phyloP scores from a whole-genome alignment of 2,797 vertebrate species.

The Typhlichthys eigenmanni region DNA sequence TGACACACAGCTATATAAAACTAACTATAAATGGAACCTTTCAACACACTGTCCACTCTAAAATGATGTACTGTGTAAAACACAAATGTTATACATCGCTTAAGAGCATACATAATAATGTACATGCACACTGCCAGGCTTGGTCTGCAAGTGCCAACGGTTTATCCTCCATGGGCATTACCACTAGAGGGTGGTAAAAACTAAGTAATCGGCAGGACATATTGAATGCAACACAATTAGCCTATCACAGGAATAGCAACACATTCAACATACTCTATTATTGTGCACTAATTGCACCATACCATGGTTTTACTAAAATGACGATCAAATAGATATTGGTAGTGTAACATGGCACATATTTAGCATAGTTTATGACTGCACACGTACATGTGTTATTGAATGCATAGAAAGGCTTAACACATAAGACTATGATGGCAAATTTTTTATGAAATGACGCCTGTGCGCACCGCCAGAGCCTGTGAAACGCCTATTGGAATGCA shows the following conservation, averaged over 20 bases:
- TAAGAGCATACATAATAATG: background rate
- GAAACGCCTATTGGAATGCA: background rate
- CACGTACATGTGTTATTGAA: too few species aligned
- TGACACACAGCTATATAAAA: constrained; percentile 17
- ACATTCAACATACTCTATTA: background rate
- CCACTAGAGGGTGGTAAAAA: constrained; percentile 73
- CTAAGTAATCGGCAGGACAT: constrained; percentile 32
- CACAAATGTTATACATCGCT: too few species aligned
- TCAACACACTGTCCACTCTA: constrained; percentile 24
- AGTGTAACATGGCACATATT: too few species aligned
- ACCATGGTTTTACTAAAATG: too few species aligned
- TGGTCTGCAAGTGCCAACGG: background rate
- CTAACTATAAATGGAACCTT: constrained; percentile 26
- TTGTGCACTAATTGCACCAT: background rate
- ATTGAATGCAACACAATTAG: background rate
- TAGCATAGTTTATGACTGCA: too few species aligned
- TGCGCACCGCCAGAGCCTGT: constrained; percentile 9
- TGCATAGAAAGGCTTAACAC: too few species aligned
- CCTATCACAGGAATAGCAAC: background rate
- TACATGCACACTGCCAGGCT: background rate
- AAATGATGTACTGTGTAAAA: background rate
- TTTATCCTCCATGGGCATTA: constrained; percentile 5
- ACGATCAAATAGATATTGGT: too few species aligned
- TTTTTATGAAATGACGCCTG: too few species aligned
- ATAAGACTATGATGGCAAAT: too few species aligned